Conservation (phyloP, 2,797 vertebrate genomes). For the Meda fulgida region DNA sequence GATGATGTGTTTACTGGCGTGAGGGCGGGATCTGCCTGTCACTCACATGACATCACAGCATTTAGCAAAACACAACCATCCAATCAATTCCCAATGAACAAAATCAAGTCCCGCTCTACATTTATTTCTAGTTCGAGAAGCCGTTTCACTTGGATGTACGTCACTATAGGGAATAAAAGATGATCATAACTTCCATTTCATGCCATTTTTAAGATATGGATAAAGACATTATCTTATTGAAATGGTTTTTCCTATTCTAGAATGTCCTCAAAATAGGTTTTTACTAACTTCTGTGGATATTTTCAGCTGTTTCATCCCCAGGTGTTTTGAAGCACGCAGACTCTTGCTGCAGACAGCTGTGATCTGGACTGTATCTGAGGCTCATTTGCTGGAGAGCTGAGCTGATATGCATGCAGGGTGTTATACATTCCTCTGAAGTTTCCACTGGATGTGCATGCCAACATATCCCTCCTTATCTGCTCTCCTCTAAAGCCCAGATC, state of each 20-base stretch:
- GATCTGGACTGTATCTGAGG: neutral
- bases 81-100: neutral
- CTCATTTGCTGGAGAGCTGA: conserved; percentile 9
- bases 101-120: neutral
- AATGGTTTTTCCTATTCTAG: neutral
- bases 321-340: neutral
- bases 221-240: neutral
- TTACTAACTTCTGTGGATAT: neutral
- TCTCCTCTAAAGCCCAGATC: conserved; percentile 60
- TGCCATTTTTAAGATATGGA: neutral
- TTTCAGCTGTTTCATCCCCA: neutral
- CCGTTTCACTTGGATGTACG: neutral
- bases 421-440: conserved; percentile 45
- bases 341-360: neutral
- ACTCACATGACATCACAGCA: neutral
- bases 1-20: neutral
- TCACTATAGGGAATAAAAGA: neutral
- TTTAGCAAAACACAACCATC: neutral
- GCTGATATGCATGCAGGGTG: conserved; percentile 18
- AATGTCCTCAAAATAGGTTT: neutral
- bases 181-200: neutral
- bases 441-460: conserved; percentile 39
- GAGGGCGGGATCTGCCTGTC: neutral
- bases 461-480: conserved; percentile 68
- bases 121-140: neutral